Percentiles rank a stretch among this genome's conserved stretches.
Conservation (phyloP, 2,113 vertebrate species). For the Otus sunia region DNA sequence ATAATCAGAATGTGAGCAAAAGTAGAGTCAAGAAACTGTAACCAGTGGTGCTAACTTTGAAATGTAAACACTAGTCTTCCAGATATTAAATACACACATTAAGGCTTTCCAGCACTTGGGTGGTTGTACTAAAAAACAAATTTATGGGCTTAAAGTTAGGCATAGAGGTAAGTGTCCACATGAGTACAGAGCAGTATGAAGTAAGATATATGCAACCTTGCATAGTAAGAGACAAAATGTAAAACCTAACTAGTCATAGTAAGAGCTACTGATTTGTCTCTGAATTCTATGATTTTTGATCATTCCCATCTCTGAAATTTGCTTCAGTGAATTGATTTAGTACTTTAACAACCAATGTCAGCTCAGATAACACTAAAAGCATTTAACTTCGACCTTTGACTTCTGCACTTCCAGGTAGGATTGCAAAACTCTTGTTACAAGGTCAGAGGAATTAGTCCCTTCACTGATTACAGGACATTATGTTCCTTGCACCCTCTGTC, state of each 20-base stretch:
- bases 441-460: background rate
- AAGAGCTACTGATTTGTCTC: background rate
- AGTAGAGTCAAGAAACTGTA: background rate
- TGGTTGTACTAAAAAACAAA: background rate
- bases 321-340: background rate
- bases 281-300: background rate
- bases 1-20: background rate
- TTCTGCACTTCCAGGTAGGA: background rate
- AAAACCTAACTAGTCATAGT: background rate
- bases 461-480: background rate
- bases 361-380: background rate
- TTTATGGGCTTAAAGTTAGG: background rate
- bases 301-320: background rate
- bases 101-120: background rate
- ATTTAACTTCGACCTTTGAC: background rate
- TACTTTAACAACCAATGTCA: background rate
- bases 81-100: background rate
- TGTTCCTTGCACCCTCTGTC: background rate
- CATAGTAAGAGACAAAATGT: background rate
- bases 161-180: background rate
- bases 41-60: background rate
- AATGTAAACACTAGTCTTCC: background rate
- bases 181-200: background rate
- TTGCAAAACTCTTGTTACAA: background rate
- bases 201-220: accelerated